Conservation (phyloP, 2,113 vertebrate species). For the Elaphurus davidianus region DNA sequence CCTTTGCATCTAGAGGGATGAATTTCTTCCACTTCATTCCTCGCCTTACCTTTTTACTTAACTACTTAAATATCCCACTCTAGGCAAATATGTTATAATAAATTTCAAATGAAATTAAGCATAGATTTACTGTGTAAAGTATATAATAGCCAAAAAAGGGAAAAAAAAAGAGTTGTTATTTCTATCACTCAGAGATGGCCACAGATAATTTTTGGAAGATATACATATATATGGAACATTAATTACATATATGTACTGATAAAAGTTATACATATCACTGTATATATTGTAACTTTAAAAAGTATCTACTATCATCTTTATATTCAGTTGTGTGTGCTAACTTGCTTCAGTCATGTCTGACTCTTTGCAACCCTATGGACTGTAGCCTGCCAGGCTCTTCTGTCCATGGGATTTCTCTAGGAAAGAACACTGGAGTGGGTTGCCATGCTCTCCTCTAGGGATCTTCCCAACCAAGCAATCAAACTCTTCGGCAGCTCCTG, state of each 20-base stretch:
- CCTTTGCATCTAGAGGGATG: neutral
- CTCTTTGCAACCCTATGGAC: neutral
- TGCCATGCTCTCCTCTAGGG: neutral
- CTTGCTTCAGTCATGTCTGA: neutral
- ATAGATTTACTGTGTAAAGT: neutral
- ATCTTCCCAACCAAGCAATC: neutral
- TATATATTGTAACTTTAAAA: neutral
- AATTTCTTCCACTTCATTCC: constrained; percentile 3
- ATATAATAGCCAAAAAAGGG: neutral
- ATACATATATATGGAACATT: neutral
- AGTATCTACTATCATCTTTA: neutral
- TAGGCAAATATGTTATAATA: neutral
- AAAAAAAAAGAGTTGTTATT: neutral
- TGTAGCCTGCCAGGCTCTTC: neutral
- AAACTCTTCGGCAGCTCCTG: neutral
- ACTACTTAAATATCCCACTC: neutral
- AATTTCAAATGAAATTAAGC: constrained; percentile 17
- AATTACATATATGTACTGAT: neutral
- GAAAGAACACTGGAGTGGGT: neutral
- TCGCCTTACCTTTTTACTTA: neutral
- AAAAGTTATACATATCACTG: neutral
- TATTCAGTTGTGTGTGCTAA: neutral
- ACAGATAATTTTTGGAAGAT: neutral
- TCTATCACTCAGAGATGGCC: neutral
- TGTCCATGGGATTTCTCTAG: neutral